Conservation (phyloP, 2,113 vertebrate genomes). For the Hemicordylus capensis region DNA sequence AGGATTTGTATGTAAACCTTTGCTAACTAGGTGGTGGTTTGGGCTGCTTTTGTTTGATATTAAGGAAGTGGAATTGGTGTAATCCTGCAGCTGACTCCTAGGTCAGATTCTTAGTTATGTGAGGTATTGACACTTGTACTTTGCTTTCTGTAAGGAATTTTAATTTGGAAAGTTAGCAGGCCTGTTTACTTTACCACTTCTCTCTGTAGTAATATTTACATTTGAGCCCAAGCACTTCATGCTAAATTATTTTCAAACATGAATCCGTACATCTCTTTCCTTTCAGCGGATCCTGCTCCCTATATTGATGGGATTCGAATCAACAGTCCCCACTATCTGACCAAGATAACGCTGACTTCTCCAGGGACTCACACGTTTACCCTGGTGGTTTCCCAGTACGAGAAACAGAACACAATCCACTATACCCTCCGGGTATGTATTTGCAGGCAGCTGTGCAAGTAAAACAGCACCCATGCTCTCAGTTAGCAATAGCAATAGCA, state of each 20-base stretch:
- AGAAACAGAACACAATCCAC: constrained; percentile 99
- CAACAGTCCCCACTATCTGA: constrained; percentile 98
- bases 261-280: constrained; percentile 8
- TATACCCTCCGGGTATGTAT: constrained; percentile 91
- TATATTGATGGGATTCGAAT: constrained; percentile 97
- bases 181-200: background rate
- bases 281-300: constrained; percentile 90
- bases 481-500: too few species aligned
- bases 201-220: background rate
- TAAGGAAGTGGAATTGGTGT: background rate
- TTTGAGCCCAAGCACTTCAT: background rate
- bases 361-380: constrained; percentile 92
- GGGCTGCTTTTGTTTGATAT: background rate
- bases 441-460: background rate
- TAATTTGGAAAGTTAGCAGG: background rate
- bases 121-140: too few species aligned
- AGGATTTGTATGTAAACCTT: background rate
- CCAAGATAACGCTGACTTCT: constrained; percentile 92
- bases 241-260: background rate
- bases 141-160: background rate
- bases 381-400: constrained; percentile 96
- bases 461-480: background rate
- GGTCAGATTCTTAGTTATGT: background rate
- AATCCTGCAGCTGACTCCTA: background rate
- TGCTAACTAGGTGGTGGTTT: background rate